Percentiles rank a stretch among this genome's conserved stretches.
Conservation (phyloP, 2,113 vertebrate species). For the Romanogobio albipinnatus region DNA sequence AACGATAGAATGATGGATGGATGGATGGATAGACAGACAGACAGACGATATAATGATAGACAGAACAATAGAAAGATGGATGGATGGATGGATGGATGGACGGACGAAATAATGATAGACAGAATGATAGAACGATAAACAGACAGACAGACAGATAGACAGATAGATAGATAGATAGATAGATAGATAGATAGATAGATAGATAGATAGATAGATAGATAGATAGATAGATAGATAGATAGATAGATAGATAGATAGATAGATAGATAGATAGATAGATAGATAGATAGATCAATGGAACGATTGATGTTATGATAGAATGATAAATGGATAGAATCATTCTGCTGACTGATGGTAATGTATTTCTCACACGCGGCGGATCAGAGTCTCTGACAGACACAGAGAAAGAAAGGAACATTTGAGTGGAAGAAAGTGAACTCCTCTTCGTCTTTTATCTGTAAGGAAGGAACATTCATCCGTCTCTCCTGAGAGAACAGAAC, state of each 20-base stretch:
- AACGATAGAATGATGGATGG: background rate
- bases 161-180: background rate
- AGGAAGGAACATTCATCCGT: background rate
- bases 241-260: background rate
- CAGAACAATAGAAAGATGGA: background rate
- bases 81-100: background rate
- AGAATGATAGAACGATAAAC: background rate
- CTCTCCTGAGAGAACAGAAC: conserved; percentile 17
- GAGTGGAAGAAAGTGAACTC: conserved; percentile 31
- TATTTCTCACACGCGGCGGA: background rate
- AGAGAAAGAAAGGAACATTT: conserved; percentile 16
- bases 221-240: background rate
- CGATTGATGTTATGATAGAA: background rate
- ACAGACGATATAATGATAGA: too few species aligned
- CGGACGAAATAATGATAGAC: background rate
- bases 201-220: background rate
- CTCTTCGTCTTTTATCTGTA: conserved; percentile 14
- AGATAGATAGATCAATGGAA: background rate
- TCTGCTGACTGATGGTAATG: background rate
- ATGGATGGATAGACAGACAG: background rate
- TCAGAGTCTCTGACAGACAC: background rate
- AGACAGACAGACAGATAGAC: background rate
- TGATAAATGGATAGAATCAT: background rate
- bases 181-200: background rate
- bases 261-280: background rate